Evolutionary conservation across 2,797 vertebrate species (phyloP).

Genomic region (Lates japonicus): DNA sequence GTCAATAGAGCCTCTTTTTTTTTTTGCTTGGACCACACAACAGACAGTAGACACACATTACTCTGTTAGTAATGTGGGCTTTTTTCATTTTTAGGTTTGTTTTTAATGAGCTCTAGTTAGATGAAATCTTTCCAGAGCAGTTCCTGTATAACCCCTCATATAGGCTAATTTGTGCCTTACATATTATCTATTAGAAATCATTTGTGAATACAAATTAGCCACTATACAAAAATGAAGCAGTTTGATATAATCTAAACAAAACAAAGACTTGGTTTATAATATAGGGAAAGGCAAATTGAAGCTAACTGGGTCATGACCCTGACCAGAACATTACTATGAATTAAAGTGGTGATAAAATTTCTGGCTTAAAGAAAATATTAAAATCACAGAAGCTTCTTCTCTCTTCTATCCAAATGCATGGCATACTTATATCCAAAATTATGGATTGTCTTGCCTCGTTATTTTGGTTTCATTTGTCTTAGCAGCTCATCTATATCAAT

Average conservation of each 20-base stretch:
- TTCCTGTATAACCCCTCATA: neutral
- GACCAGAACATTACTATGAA: neutral
- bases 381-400: neutral
- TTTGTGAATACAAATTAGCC: neutral
- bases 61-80: neutral
- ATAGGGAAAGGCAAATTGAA: neutral
- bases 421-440: neutral
- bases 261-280: neutral
- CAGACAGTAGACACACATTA: conserved; percentile 1
- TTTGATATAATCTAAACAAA: neutral
- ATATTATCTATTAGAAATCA: neutral
- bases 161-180: neutral
- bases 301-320: neutral
- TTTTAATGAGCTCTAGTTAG: neutral
- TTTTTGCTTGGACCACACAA: neutral
- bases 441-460: too few species aligned
- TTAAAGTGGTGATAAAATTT: neutral
- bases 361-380: neutral
- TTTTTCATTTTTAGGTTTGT: conserved; percentile 5
- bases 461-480: too few species aligned
- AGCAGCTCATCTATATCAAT: too few species aligned
- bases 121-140: conserved; percentile 1
- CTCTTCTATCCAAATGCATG: neutral
- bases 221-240: neutral
- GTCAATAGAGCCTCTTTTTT: neutral